Conservation (phyloP, 2,113 vertebrate genomes). For the Cynocephalus volans region DNA sequence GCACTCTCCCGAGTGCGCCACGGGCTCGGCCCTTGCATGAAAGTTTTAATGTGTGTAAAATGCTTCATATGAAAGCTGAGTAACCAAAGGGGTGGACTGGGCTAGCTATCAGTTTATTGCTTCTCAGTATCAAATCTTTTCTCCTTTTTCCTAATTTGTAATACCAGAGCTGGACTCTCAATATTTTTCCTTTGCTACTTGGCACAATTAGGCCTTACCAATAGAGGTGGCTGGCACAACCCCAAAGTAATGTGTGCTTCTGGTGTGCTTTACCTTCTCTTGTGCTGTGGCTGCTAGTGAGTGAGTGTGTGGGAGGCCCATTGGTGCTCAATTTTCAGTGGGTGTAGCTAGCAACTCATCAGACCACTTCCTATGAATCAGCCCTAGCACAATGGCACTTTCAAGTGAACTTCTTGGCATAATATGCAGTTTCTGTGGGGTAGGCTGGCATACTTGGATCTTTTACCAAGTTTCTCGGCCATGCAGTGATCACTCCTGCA, state of each 20-base stretch:
- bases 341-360: fast-evolving
- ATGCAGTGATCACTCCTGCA: fast-evolving
- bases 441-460: not conserved
- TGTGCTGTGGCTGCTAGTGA: fast-evolving
- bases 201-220: not conserved
- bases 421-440: fast-evolving
- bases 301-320: not conserved
- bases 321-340: not conserved
- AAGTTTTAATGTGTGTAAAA: not conserved
- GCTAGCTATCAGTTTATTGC: not conserved
- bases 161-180: not conserved
- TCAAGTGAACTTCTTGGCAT: not conserved
- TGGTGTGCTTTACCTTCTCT: not conserved
- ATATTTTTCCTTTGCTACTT: not conserved
- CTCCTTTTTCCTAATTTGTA: not conserved
- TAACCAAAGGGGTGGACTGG: not conserved
- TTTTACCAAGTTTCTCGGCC: not conserved
- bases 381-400: not conserved
- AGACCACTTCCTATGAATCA: not conserved
- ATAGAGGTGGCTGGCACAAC: not conserved
- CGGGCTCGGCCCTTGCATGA: no score
- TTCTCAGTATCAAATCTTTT: not conserved
- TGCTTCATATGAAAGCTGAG: not conserved
- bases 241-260: not conserved
- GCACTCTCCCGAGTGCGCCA: no score